A percentile compares a stretch with the other conserved stretches of the same genome.
Conservation (phyloP, 2,113 vertebrate genomes). For the Pachyramphus minor region DNA sequence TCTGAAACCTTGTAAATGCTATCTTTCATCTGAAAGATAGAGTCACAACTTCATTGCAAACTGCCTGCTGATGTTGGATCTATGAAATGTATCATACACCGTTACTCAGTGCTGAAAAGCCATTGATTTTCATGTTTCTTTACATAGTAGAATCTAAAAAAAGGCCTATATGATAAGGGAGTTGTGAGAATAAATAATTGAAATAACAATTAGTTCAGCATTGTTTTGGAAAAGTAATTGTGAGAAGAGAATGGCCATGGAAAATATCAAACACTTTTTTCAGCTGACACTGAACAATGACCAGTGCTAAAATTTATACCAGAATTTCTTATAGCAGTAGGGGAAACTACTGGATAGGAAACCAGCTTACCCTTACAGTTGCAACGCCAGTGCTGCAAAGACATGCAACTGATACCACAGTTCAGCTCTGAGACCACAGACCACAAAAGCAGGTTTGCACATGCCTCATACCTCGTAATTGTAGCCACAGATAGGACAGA, state of each 20-base stretch:
- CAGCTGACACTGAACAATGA: neutral
- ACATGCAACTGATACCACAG: neutral
- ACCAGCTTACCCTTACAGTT: neutral
- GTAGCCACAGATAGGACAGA: neutral
- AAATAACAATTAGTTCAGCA: neutral
- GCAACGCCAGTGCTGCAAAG: neutral
- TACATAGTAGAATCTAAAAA: neutral
- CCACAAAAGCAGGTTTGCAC: neutral
- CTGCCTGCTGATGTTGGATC: neutral
- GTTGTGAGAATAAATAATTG: neutral
- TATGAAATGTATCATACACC: neutral
- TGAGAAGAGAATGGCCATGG: neutral
- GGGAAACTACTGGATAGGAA: neutral
- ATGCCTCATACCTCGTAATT: neutral
- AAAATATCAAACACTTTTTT: neutral
- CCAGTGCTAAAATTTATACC: neutral
- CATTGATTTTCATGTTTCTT: neutral
- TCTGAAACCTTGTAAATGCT: conserved; percentile 30
- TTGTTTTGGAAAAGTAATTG: neutral
- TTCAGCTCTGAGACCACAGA: neutral
- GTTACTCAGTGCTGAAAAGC: neutral
- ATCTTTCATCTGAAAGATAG: neutral
- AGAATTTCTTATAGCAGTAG: neutral
- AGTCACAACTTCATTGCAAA: neutral
- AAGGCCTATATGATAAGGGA: neutral